A percentile compares a stretch with the other conserved stretches of the same genome.
These are phyloP conservation scores for Margaritifera margaritifera DNA, from an alignment of 2,888 invertebrate genomes.

Conservation along the genomic window DNA sequence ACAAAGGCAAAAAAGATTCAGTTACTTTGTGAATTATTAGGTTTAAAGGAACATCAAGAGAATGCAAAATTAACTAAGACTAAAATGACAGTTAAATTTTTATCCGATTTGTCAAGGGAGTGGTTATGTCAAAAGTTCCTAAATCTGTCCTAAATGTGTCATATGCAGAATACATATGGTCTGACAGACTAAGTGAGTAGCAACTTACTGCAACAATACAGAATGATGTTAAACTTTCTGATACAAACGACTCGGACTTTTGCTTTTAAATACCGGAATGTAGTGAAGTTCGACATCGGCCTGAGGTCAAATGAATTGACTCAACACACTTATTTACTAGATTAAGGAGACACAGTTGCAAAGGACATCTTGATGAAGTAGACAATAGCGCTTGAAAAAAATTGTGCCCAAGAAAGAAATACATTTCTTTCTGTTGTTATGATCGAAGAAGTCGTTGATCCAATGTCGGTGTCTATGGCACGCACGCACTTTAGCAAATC, in stretches of 20 bases:
- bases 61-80: too few relatives aligned
- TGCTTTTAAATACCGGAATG: constrained; percentile 36
- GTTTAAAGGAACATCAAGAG: too few relatives aligned
- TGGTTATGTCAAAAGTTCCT: too few relatives aligned
- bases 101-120: too few relatives aligned
- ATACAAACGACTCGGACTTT: not conserved
- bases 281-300: constrained; percentile 16
- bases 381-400: constrained; percentile 1
- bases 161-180: constrained; percentile 27
- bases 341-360: constrained; percentile 20
- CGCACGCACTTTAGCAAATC: too few relatives aligned
- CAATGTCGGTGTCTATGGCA: too few relatives aligned
- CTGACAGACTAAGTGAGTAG: constrained; percentile 14
- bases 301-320: constrained; percentile 35
- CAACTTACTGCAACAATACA: not conserved
- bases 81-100: too few relatives aligned
- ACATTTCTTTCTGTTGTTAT: too few relatives aligned
- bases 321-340: constrained; percentile 32
- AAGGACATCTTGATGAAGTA: constrained; percentile 17
- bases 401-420: too few relatives aligned
- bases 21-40: too few relatives aligned
- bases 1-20: too few relatives aligned
- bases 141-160: constrained; percentile 10
- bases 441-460: too few relatives aligned
- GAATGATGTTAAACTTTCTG: not conserved